phyloP scores from a whole-genome alignment of 1,140 invertebrate genomes.

The Pseudomyrmex gracilis region DNA sequence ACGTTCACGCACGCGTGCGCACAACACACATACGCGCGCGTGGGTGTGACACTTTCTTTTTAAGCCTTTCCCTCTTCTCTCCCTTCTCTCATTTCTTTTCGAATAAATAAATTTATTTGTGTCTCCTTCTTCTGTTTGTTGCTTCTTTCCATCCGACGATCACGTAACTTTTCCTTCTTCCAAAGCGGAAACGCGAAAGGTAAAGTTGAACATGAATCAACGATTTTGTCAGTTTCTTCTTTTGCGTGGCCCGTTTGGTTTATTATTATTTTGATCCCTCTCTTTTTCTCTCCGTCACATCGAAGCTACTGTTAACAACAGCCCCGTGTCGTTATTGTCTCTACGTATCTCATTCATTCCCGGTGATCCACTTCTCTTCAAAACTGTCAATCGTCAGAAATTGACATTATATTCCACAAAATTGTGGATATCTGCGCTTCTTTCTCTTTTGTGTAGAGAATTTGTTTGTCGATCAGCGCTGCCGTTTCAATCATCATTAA shows the following conservation, averaged over 20 bases:
- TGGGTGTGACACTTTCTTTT: constrained; percentile 12
- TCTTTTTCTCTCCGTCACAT: constrained; percentile 22
- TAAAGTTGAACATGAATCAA: too few species aligned
- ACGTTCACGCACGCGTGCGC: constrained; percentile 11
- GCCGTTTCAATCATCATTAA: too few species aligned
- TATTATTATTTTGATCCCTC: constrained; percentile 16
- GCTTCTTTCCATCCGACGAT: not conserved
- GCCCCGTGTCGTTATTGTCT: constrained; percentile 32
- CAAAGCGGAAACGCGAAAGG: too few species aligned
- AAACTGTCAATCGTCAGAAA: constrained; percentile 31
- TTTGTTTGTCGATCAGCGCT: not conserved
- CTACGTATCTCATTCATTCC: constrained; percentile 25
- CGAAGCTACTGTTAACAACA: constrained; percentile 28
- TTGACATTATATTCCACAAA: not conserved
- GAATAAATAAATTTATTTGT: constrained; percentile 25
- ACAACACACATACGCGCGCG: not conserved
- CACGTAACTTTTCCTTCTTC: too few species aligned
- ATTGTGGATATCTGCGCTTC: not conserved
- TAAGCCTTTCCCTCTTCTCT: not conserved
- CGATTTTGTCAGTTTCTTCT: not conserved
- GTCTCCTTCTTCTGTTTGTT: not conserved
- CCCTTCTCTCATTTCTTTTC: not conserved
- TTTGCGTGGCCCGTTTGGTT: constrained; percentile 29
- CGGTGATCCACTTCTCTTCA: constrained; percentile 11
- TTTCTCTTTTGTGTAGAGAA: too few species aligned